Conservation (phyloP, 2,113 vertebrate species). For the Crotalus tigris region DNA sequence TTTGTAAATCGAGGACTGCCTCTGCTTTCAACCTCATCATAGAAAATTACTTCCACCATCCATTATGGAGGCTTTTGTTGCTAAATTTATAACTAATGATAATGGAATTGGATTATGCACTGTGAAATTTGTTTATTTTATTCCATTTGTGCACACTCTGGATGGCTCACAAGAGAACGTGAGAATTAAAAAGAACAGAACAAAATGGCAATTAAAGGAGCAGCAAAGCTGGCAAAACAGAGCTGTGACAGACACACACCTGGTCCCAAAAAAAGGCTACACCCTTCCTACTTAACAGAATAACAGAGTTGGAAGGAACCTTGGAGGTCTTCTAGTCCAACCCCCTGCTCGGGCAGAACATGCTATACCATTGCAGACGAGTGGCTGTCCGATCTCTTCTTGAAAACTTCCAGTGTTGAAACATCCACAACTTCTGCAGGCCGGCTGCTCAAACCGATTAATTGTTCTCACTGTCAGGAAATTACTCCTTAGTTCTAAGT, state of each 20-base stretch:
- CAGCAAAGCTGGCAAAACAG: not conserved
- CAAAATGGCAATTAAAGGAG: not conserved
- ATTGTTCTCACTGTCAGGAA: no score
- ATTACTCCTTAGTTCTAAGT: no score
- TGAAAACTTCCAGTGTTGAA: no score
- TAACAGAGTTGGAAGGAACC: not conserved
- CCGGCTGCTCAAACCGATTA: no score
- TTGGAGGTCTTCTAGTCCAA: not conserved
- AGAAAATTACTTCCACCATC: not conserved
- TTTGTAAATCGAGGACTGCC: not conserved
- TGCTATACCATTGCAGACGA: no score
- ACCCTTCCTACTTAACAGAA: not conserved
- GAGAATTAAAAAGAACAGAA: not conserved
- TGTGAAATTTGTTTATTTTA: not conserved
- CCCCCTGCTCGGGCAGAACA: no score
- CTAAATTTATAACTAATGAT: not conserved
- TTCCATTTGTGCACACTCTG: not conserved
- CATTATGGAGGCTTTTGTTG: not conserved
- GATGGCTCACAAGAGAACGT: not conserved
- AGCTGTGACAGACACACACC: rapidly evolving
- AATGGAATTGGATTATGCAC: not conserved
- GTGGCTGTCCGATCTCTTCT: no score
- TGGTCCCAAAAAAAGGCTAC: not conserved
- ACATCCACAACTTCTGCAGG: no score
- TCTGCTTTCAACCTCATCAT: not conserved